Conservation (phyloP, 2,888 invertebrate genomes). For the Sarcophaga rosellei region DNA sequence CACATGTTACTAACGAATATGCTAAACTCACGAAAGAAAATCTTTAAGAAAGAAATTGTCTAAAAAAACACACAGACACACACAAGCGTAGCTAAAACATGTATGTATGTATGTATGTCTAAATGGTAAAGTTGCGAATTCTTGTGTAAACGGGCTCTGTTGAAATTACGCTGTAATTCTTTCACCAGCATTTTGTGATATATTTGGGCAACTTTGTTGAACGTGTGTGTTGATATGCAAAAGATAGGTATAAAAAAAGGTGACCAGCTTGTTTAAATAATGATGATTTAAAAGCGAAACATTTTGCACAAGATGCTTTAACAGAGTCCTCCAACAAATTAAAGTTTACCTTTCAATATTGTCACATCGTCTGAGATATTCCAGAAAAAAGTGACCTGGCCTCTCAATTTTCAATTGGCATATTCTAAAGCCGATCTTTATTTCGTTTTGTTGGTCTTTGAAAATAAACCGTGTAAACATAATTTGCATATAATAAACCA, state of each 20-base stretch:
- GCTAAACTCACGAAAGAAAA: constrained; percentile 29
- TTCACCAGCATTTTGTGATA: constrained; percentile 71
- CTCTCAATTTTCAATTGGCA: background rate
- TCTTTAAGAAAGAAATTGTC: constrained; percentile 60
- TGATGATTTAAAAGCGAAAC: no score
- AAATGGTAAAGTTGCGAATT: no score
- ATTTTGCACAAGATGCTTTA: no score
- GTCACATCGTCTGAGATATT: no score
- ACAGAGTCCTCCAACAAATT: no score
- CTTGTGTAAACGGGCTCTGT: background rate
- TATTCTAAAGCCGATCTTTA: background rate
- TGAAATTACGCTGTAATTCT: constrained; percentile 7
- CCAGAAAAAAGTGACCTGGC: constrained; percentile 1
- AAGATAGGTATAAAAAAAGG: background rate
- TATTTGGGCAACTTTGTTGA: constrained; percentile 76
- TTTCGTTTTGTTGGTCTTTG: constrained; percentile 19
- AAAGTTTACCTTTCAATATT: no score
- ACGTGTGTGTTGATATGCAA: background rate
- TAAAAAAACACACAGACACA: background rate
- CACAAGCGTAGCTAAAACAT: background rate
- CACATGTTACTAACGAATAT: constrained; percentile 20
- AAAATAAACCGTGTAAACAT: constrained; percentile 72
- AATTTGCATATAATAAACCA: constrained; percentile 81
- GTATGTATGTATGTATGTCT: no score
- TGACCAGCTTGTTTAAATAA: constrained; percentile 14